phyloP scores from a whole-genome alignment of 1,140 invertebrate genomes.

The Rhagoletis pomonella region DNA sequence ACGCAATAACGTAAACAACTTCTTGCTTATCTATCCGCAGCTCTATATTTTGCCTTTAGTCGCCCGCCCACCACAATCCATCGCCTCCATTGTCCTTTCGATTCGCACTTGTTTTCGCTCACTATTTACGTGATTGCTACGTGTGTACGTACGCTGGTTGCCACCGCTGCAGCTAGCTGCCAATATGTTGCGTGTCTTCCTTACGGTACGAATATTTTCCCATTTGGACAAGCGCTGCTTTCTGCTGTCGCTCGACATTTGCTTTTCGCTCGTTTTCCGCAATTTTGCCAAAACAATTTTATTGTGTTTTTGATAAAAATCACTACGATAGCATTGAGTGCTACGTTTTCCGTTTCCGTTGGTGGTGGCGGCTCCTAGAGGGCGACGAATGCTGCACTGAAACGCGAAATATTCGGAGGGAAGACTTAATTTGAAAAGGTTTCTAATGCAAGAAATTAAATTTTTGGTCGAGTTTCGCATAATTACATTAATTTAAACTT shows the following conservation, averaged over 20 bases:
- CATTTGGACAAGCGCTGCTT: conserved; percentile 4
- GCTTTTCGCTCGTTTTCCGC: conserved; percentile 2
- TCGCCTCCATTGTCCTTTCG: neutral
- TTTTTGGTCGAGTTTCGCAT: too few species aligned
- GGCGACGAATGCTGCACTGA: neutral
- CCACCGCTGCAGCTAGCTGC: conserved; percentile 5
- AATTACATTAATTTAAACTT: too few species aligned
- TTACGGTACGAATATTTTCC: conserved; percentile 36
- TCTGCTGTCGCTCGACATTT: neutral
- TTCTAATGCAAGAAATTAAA: too few species aligned
- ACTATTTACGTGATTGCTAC: conserved; percentile 52
- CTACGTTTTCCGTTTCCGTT: conserved; percentile 43
- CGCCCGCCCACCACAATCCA: neutral
- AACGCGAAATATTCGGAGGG: neutral
- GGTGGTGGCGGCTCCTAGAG: neutral
- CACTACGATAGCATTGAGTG: conserved; percentile 27
- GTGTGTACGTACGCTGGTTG: conserved; percentile 41
- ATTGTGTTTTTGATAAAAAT: conserved; percentile 41
- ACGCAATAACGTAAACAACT: conserved; percentile 15
- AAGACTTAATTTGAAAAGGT: too few species aligned
- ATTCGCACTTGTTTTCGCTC: neutral
- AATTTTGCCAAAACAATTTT: conserved; percentile 51
- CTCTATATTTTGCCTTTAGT: too few species aligned
- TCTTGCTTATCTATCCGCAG: conserved; percentile 35
- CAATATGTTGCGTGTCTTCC: conserved; percentile 48